A percentile compares a stretch with the other conserved stretches of the same genome.
Conservation (phyloP, 2,888 invertebrate species). For the Drosophila peninsularis region DNA sequence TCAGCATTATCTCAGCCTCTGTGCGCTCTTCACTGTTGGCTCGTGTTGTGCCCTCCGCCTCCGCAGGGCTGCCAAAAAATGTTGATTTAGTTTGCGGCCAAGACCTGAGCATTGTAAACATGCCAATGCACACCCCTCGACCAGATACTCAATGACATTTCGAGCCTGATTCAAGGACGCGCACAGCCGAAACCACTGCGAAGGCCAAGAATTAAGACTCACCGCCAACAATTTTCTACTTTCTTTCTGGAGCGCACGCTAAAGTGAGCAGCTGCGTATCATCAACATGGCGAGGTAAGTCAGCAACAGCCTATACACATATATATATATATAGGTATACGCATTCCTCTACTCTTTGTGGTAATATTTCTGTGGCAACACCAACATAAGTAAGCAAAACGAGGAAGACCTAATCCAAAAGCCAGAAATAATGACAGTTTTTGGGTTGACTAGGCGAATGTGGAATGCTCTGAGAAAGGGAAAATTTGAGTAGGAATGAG, state of each 20-base stretch:
- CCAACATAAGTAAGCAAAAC: constrained; percentile 11
- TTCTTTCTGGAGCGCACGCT: neutral
- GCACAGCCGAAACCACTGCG: constrained; percentile 23
- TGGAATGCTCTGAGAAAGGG: constrained; percentile 2
- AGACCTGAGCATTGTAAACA: constrained; percentile 58
- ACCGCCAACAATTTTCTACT: constrained; percentile 1
- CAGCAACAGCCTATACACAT: constrained; percentile 1
- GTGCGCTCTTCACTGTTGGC: neutral
- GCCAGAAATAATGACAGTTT: neutral
- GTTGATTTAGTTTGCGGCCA: constrained; percentile 67
- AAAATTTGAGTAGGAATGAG: neutral
- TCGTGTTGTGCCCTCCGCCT: neutral
- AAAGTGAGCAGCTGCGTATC: constrained; percentile 35
- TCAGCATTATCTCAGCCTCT: constrained; percentile 36
- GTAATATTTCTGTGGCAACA: constrained; percentile 11
- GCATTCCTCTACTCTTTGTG: neutral
- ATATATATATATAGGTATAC: neutral
- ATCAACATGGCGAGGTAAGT: constrained; percentile 60
- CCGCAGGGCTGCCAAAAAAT: constrained; percentile 26
- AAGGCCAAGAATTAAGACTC: constrained; percentile 42
- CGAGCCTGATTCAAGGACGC: constrained; percentile 55
- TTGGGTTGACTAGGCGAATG: too few relatives aligned
- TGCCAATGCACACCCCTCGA: constrained; percentile 36
- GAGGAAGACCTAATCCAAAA: constrained; percentile 2
- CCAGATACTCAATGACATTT: constrained; percentile 56